Conservation (phyloP, 2,888 invertebrate species). For the Thymelicus sylvestris region DNA sequence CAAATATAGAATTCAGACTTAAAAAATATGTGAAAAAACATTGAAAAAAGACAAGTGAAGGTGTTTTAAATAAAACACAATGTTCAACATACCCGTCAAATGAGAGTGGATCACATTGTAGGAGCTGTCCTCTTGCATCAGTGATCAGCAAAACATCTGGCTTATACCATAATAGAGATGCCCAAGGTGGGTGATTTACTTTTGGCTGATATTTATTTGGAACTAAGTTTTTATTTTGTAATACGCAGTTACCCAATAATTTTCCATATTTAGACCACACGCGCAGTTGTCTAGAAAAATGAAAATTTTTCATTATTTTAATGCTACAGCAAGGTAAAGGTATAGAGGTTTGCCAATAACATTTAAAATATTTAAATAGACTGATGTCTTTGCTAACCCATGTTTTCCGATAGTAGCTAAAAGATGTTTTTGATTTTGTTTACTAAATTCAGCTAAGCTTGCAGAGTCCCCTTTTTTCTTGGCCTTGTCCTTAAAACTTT, state of each 20-base stretch:
- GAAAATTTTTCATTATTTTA: not conserved
- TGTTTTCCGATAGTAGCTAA: slow-evolving; percentile 89
- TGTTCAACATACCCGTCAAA: slow-evolving; percentile 61
- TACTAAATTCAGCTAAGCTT: slow-evolving; percentile 47
- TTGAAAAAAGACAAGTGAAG: not conserved
- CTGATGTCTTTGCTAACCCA: slow-evolving; percentile 73
- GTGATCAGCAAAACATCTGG: slow-evolving; percentile 83
- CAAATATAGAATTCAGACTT: too few species aligned
- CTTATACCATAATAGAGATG: slow-evolving; percentile 86
- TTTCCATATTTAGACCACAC: slow-evolving; percentile 88
- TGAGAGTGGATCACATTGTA: slow-evolving; percentile 85
- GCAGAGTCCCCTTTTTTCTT: slow-evolving; percentile 19
- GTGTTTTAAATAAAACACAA: not conserved
- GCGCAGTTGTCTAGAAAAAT: slow-evolving; percentile 76
- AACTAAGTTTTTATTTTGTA: slow-evolving; percentile 40
- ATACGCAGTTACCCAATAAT: slow-evolving; percentile 59
- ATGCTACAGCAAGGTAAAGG: too few species aligned
- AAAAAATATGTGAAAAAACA: too few species aligned
- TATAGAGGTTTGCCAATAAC: too few species aligned
- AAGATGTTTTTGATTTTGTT: slow-evolving; percentile 77
- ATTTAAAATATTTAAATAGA: too few species aligned
- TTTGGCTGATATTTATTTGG: slow-evolving; percentile 46
- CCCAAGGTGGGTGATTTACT: slow-evolving; percentile 63
- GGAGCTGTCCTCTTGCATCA: slow-evolving; percentile 85
- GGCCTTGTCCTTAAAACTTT: slow-evolving; percentile 24